These are phyloP conservation scores for Pholis gunnellus DNA, from an alignment of 2,113 vertebrate genomes.

Conservation along the genomic window DNA sequence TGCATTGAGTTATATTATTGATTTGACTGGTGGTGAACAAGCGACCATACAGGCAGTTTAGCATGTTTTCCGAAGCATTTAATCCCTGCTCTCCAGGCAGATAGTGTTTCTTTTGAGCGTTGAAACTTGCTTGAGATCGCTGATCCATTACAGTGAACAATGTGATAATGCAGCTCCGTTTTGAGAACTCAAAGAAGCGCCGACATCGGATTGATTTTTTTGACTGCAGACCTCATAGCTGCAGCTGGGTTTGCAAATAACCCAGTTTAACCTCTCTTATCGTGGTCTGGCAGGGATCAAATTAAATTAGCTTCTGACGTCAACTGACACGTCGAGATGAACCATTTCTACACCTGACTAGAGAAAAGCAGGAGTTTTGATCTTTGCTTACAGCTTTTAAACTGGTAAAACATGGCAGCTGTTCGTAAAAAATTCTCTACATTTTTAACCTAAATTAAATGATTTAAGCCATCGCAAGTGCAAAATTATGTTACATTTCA, in stretches of 20 bases:
- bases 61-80: constrained; percentile 14
- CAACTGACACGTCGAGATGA: not conserved
- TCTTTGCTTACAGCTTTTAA: not conserved
- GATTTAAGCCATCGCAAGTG: not conserved
- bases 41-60: not conserved
- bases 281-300: constrained; percentile 8
- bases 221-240: not conserved
- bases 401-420: not conserved
- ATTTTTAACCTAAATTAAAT: not conserved
- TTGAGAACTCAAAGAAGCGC: constrained; percentile 12
- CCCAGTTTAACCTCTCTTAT: not conserved
- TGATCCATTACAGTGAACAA: not conserved
- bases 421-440: not conserved
- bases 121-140: not conserved
- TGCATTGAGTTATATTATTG: constrained; percentile 10
- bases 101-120: not conserved
- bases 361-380: not conserved
- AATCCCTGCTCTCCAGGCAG: not conserved
- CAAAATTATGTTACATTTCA: not conserved
- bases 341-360: not conserved
- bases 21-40: not conserved
- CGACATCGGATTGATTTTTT: constrained; percentile 14
- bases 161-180: not conserved
- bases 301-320: constrained; percentile 16
- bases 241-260: not conserved